Evolutionary conservation across 2,113 vertebrate species (phyloP).

Genomic region (Phalacrocorax aristotelis): DNA sequence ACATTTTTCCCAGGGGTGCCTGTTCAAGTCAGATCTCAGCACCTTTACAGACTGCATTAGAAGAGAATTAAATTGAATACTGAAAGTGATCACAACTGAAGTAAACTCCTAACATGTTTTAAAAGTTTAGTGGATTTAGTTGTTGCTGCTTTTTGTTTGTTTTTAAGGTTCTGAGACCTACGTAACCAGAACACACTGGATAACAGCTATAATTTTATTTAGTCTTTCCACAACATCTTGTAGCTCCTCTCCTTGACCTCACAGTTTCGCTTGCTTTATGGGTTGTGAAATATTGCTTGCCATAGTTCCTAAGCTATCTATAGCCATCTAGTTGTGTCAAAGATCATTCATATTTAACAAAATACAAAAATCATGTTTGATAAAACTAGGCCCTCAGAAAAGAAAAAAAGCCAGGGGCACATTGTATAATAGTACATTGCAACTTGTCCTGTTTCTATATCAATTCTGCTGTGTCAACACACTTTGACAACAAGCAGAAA

Average conservation of each 20-base stretch:
- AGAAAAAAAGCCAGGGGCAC: neutral
- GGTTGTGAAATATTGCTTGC: neutral
- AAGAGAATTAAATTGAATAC: neutral
- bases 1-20: neutral
- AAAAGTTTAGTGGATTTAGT: neutral
- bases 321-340: neutral
- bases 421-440: neutral
- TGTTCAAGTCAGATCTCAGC: neutral
- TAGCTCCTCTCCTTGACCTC: neutral
- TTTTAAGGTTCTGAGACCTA: neutral
- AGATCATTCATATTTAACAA: neutral
- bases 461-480: neutral
- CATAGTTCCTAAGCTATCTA: neutral
- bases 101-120: accelerated
- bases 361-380: neutral
- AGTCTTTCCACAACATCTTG: neutral
- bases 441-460: neutral
- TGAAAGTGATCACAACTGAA: neutral
- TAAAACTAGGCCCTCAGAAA: neutral
- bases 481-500: neutral
- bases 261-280: neutral
- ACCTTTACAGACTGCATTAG: neutral
- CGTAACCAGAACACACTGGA: neutral
- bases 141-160: neutral
- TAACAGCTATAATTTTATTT: neutral